Conservation (phyloP, 2,888 invertebrate genomes). For the Drosophila nigricruria region DNA sequence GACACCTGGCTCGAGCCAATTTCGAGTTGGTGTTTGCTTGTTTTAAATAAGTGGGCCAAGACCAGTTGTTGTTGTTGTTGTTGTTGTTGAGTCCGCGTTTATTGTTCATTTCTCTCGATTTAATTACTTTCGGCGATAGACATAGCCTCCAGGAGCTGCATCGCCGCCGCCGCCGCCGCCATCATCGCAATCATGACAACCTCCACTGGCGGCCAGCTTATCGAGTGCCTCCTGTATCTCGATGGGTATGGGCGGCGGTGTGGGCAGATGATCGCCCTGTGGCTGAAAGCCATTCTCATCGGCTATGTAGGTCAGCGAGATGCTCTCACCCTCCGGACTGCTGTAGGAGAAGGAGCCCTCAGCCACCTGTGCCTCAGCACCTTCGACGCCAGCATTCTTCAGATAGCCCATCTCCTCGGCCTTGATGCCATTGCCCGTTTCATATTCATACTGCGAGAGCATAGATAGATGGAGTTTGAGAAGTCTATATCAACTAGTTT, state of each 20-base stretch:
- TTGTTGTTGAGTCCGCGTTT: constrained; percentile 16
- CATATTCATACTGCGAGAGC: constrained; percentile 87
- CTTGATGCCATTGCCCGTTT: constrained; percentile 91
- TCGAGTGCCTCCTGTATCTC: constrained; percentile 88
- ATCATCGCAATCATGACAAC: constrained; percentile 80
- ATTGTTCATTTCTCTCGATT: neutral
- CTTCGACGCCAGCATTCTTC: constrained; percentile 89
- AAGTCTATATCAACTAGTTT: rapidly evolving
- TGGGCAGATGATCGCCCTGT: constrained; percentile 91
- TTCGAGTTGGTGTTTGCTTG: constrained; percentile 83
- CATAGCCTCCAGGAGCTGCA: constrained; percentile 59
- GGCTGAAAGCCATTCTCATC: constrained; percentile 89
- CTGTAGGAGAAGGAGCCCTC: constrained; percentile 90
- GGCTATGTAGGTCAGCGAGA: constrained; percentile 89
- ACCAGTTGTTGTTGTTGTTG: constrained; percentile 27
- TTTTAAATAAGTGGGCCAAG: constrained; percentile 64
- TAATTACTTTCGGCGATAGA: constrained; percentile 51
- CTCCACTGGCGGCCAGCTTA: constrained; percentile 81
- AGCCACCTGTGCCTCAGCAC: constrained; percentile 89
- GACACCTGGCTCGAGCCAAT: constrained; percentile 53
- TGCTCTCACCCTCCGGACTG: constrained; percentile 90
- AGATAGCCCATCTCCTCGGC: constrained; percentile 90
- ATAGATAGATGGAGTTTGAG: neutral
- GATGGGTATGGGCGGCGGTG: constrained; percentile 92
- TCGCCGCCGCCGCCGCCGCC: constrained; percentile 41